phyloP scores from a whole-genome alignment of 2,888 invertebrate genomes.

The Melieria crassipennis region DNA sequence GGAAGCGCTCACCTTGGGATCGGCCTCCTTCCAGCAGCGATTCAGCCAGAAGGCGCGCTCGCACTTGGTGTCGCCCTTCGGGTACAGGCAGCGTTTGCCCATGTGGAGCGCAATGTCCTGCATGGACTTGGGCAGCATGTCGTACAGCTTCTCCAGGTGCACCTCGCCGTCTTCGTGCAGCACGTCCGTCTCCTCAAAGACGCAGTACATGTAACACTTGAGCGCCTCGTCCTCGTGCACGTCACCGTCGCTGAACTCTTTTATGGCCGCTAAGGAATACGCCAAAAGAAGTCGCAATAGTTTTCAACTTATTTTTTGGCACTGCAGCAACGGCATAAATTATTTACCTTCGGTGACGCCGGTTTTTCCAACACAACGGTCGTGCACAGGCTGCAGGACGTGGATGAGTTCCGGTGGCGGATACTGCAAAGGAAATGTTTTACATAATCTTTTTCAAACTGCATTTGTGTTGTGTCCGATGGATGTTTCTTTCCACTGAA shows the following conservation, averaged over 20 bases:
- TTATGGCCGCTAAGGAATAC: constrained; percentile 50
- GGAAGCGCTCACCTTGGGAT: constrained; percentile 51
- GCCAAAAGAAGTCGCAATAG: no score
- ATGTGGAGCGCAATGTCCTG: constrained; percentile 52
- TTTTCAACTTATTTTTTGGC: no score
- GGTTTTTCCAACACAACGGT: constrained; percentile 53
- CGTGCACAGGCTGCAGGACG: constrained; percentile 51
- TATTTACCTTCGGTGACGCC: constrained; percentile 56
- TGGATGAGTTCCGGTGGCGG: constrained; percentile 54
- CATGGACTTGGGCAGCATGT: constrained; percentile 49
- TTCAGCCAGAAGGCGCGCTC: constrained; percentile 59
- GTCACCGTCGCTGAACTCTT: constrained; percentile 56
- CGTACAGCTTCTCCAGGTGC: constrained; percentile 51
- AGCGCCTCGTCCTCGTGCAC: constrained; percentile 54
- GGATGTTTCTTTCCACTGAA: not conserved
- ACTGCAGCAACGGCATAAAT: no score
- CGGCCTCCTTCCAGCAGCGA: constrained; percentile 57
- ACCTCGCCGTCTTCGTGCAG: constrained; percentile 53
- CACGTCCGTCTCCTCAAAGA: constrained; percentile 51
- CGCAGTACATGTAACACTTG: constrained; percentile 57
- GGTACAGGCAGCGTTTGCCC: constrained; percentile 51
- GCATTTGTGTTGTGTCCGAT: not conserved
- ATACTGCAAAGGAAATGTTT: constrained; percentile 46
- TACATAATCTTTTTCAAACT: constrained; percentile 20
- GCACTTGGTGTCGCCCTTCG: constrained; percentile 53